A percentile compares a stretch with the other conserved stretches of the same genome.
phyloP scores from a whole-genome alignment of 2,797 vertebrate genomes.

The Poeciliopsis infans region DNA sequence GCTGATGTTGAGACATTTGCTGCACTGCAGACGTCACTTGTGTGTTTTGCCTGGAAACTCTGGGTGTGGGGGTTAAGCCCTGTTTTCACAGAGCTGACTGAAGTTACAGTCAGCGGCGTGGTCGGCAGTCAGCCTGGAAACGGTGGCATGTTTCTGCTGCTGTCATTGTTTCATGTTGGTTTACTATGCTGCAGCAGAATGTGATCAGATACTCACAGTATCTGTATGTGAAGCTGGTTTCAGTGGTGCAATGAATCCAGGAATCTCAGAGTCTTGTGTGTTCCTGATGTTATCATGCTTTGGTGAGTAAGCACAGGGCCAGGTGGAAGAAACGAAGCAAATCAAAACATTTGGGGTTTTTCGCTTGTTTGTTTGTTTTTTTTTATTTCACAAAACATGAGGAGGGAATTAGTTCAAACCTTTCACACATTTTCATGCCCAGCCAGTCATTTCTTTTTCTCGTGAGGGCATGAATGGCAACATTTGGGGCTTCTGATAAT shows the following conservation, averaged over 20 bases:
- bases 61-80: conserved; percentile 51
- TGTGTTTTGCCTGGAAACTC: conserved; percentile 59
- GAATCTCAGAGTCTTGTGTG: not conserved
- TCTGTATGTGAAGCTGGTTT: not conserved
- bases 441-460: not conserved
- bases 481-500: not conserved
- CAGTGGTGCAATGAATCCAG: not conserved
- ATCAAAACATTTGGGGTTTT: not conserved
- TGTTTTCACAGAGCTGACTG: conserved; percentile 31
- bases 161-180: conserved; percentile 43
- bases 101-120: conserved; percentile 49
- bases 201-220: not conserved
- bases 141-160: conserved; percentile 32
- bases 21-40: conserved; percentile 45
- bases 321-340: not conserved
- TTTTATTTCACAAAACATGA: not conserved
- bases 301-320: not conserved
- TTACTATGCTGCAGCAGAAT: not conserved
- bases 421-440: not conserved
- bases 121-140: conserved; percentile 44
- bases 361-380: not conserved
- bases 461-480: not conserved
- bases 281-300: not conserved
- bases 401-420: not conserved
- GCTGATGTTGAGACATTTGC: conserved; percentile 40